Evolutionary conservation across 2,113 vertebrate genomes (phyloP).

Genomic region (Pangasianodon hypophthalmus): DNA sequence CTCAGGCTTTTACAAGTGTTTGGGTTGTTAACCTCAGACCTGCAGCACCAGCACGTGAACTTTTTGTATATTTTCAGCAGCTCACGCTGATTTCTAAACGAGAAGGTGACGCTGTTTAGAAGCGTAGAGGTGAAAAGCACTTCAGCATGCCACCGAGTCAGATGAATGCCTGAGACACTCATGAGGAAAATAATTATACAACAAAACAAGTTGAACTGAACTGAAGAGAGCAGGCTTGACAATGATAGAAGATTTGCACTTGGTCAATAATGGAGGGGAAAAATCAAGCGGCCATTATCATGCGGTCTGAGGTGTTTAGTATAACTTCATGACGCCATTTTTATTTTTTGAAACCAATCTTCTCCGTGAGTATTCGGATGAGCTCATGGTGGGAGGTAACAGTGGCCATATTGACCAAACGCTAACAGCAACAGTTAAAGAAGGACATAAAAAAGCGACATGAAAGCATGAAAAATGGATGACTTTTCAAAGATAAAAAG

Average conservation of each 20-base stretch:
- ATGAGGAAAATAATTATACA: not conserved
- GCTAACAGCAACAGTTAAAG: not conserved
- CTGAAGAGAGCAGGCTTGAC: not conserved
- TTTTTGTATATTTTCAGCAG: not conserved
- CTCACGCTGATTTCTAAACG: not conserved
- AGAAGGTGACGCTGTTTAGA: not conserved
- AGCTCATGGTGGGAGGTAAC: not conserved
- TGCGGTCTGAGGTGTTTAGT: not conserved
- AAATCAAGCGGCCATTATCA: not conserved
- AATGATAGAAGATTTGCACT: not conserved
- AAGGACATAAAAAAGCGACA: not conserved
- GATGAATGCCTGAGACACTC: not conserved
- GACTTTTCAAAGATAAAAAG: conserved; percentile 1
- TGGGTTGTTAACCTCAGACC: not conserved
- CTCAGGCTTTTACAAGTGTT: not conserved
- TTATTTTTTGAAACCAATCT: not conserved
- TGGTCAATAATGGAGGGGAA: not conserved
- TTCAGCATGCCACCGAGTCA: not conserved
- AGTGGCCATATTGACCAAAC: not conserved
- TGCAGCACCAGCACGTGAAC: not conserved
- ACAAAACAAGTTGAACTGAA: not conserved
- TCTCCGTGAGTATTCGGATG: not conserved
- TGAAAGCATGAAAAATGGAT: conserved; percentile 15
- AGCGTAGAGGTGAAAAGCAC: not conserved
- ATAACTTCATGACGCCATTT: not conserved